Percentiles rank a stretch among this genome's conserved stretches.
Evolutionary conservation across 2,797 vertebrate genomes (phyloP).

Genomic region (Microctenopoma lineatum): DNA sequence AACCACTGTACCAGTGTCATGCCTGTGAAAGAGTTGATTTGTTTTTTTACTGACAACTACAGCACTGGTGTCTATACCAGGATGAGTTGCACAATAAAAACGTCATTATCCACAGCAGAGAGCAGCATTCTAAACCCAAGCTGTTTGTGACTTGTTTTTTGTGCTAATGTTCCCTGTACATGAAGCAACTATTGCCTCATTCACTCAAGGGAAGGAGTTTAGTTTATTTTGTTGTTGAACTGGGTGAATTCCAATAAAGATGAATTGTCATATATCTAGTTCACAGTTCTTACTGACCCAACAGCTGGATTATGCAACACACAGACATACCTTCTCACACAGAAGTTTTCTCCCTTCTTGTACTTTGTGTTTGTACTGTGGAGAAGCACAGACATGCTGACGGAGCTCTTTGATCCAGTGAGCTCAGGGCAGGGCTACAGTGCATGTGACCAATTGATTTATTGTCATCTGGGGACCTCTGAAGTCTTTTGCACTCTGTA

Average conservation of each 20-base stretch:
- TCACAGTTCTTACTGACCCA: slow-evolving; percentile 7
- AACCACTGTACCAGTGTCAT: slow-evolving; percentile 10
- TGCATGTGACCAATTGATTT: slow-evolving; percentile 59
- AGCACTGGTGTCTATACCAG: not conserved
- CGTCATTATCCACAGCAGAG: not conserved
- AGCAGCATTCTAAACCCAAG: not conserved
- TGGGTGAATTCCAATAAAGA: not conserved
- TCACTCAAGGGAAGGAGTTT: not conserved
- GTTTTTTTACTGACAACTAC: not conserved
- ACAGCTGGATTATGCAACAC: slow-evolving; percentile 18
- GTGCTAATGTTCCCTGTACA: not conserved
- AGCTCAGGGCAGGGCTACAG: slow-evolving; percentile 17
- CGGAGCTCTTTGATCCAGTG: slow-evolving; percentile 52
- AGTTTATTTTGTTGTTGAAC: not conserved
- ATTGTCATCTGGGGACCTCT: slow-evolving; percentile 55
- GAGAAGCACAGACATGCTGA: slow-evolving; percentile 47
- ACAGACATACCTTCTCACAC: slow-evolving; percentile 15
- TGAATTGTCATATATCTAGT: not conserved
- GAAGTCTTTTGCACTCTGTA: slow-evolving; percentile 48
- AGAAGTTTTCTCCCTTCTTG: slow-evolving; percentile 4
- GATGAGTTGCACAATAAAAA: not conserved
- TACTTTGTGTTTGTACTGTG: slow-evolving; percentile 11
- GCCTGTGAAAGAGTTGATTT: not conserved
- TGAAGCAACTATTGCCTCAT: not conserved
- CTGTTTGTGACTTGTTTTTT: not conserved